Evolutionary conservation across 2,888 invertebrate genomes (phyloP).

Genomic region (Cantharis flavilabris): DNA sequence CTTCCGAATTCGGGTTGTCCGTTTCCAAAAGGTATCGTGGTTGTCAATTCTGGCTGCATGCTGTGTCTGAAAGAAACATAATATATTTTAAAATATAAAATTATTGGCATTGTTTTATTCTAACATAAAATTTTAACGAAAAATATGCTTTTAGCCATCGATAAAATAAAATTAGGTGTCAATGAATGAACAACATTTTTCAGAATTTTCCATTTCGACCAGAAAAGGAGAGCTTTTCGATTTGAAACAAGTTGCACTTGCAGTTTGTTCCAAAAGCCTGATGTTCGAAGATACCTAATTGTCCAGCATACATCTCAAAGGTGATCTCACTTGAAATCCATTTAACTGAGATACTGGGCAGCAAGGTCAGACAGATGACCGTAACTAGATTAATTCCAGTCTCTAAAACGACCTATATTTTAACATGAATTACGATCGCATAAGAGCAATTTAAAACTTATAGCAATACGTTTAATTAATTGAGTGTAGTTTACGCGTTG

Average conservation of each 20-base stretch:
- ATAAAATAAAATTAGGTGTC: neutral
- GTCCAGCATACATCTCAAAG: neutral
- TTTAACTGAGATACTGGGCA: neutral
- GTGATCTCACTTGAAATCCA: neutral
- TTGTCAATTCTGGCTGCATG: neutral
- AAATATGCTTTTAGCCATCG: neutral
- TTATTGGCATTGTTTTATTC: neutral
- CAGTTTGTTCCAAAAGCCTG: too few relatives aligned
- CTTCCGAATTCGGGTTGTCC: neutral
- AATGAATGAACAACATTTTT: too few relatives aligned
- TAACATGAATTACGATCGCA: conserved; percentile 22
- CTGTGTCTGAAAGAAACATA: neutral
- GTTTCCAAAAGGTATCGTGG: neutral
- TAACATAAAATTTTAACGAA: neutral
- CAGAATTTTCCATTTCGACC: too few relatives aligned
- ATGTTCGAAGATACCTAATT: neutral
- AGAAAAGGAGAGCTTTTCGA: too few relatives aligned
- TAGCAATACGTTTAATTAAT: conserved; percentile 44
- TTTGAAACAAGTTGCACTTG: too few relatives aligned
- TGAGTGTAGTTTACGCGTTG: conserved; percentile 50
- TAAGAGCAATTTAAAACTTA: conserved; percentile 24
- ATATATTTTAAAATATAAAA: neutral
- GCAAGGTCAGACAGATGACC: conserved; percentile 14
- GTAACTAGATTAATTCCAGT: conserved; percentile 20
- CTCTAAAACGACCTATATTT: conserved; percentile 23